A percentile compares a stretch with the other conserved stretches of the same genome.
Evolutionary conservation across 2,113 vertebrate species (phyloP).

Genomic region (Ivindomyrus marchei): DNA sequence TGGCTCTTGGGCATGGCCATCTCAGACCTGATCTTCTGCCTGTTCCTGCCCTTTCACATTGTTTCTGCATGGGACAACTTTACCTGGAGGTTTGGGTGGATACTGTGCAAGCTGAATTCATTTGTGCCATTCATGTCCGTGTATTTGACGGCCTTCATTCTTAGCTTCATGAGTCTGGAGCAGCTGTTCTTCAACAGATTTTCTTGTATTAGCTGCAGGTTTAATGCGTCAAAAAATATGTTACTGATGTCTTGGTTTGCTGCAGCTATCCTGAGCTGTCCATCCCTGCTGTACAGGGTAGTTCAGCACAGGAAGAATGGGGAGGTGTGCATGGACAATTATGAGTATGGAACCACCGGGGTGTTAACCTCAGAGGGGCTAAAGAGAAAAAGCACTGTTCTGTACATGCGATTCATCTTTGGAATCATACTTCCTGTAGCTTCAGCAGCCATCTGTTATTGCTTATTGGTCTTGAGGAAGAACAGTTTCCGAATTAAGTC

Average conservation of each 20-base stretch:
- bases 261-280: slow-evolving; percentile 58
- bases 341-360: background rate
- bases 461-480: background rate
- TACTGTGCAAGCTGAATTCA: slow-evolving; percentile 65
- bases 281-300: slow-evolving; percentile 59
- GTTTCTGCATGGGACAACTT: slow-evolving; percentile 57
- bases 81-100: slow-evolving; percentile 62
- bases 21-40: slow-evolving; percentile 65
- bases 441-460: slow-evolving; percentile 53
- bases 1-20: slow-evolving; percentile 69
- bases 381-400: background rate
- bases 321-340: slow-evolving; percentile 54
- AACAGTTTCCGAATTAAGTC: slow-evolving; percentile 35
- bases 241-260: slow-evolving; percentile 51
- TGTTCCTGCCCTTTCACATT: slow-evolving; percentile 65
- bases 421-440: slow-evolving; percentile 58
- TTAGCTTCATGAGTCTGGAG: slow-evolving; percentile 54
- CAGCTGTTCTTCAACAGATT: slow-evolving; percentile 56
- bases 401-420: slow-evolving; percentile 43
- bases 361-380: background rate
- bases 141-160: slow-evolving; percentile 30
- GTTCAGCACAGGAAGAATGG: background rate
- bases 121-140: slow-evolving; percentile 29
- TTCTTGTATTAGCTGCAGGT: slow-evolving; percentile 29
- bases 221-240: slow-evolving; percentile 38